Conservation (phyloP, 2,113 vertebrate species). For the Oreocharis arfaki region DNA sequence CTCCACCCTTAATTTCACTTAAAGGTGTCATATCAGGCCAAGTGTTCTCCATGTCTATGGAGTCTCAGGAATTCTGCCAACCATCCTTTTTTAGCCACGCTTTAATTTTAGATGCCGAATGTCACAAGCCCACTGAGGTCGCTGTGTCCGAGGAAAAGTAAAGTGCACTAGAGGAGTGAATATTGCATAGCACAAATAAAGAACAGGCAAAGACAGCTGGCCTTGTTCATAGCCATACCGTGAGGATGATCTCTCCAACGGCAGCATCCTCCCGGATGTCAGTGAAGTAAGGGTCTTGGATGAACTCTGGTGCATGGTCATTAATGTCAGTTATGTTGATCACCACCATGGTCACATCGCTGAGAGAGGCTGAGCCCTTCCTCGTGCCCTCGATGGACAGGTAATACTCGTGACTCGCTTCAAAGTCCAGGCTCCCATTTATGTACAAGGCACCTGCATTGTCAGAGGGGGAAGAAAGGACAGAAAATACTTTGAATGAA, state of each 20-base stretch:
- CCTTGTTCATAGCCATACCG: slow-evolving; percentile 63
- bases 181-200: not conserved
- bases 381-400: slow-evolving; percentile 88
- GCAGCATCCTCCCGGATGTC: slow-evolving; percentile 80
- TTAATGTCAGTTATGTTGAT: slow-evolving; percentile 91
- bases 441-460: slow-evolving; percentile 76
- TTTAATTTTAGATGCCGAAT: not conserved
- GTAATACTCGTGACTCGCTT: slow-evolving; percentile 81
- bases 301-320: slow-evolving; percentile 85
- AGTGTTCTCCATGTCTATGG: not conserved
- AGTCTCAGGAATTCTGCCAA: not conserved
- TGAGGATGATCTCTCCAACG: slow-evolving; percentile 82
- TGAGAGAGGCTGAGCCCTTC: slow-evolving; percentile 78
- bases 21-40: not conserved
- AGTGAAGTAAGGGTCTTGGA: slow-evolving; percentile 71
- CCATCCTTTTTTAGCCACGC: not conserved
- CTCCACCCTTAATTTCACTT: not conserved
- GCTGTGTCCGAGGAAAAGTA: not conserved
- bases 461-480: not conserved
- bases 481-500: not conserved
- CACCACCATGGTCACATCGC: slow-evolving; percentile 83
- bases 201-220: not conserved
- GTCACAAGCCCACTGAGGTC: not conserved
- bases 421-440: slow-evolving; percentile 84
- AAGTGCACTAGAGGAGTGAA: not conserved